These are phyloP conservation scores for Chaenocephalus aceratus DNA, from an alignment of 2,113 vertebrate species.

Conservation along the genomic window DNA sequence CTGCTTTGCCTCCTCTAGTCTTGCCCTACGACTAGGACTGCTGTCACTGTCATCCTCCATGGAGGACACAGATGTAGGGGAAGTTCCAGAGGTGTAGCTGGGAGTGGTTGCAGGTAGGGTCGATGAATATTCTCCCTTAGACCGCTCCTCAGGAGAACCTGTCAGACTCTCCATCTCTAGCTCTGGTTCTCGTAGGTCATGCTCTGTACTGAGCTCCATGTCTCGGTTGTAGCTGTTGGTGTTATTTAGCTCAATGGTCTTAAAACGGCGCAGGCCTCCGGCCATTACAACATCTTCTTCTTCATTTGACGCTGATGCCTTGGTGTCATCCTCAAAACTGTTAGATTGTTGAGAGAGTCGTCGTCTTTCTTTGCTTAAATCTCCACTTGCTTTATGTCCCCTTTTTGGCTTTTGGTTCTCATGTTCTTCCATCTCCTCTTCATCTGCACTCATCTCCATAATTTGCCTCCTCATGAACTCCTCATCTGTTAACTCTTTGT, in stretches of 20 bases:
- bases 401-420: conserved; percentile 83
- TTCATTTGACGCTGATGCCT: conserved; percentile 78
- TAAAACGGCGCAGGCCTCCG: conserved; percentile 94
- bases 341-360: conserved; percentile 88
- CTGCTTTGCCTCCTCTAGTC: conserved; percentile 96
- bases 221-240: conserved; percentile 91
- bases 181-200: conserved; percentile 92
- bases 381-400: conserved; percentile 85
- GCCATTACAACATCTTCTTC: conserved; percentile 85
- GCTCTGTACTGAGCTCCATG: conserved; percentile 89
- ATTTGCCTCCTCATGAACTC: conserved; percentile 98
- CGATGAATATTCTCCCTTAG: conserved; percentile 96
- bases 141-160: conserved; percentile 95
- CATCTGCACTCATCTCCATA: conserved; percentile 98
- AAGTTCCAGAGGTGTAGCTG: conserved; percentile 97
- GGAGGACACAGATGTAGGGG: conserved; percentile 96
- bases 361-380: conserved; percentile 91
- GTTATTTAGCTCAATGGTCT: conserved; percentile 97
- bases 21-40: conserved; percentile 95
- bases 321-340: conserved; percentile 90
- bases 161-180: conserved; percentile 99
- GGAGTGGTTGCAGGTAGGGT: conserved; percentile 96
- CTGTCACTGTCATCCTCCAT: conserved; percentile 98
- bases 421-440: conserved; percentile 91
- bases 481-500: conserved; percentile 90